Conservation (phyloP, 2,113 vertebrate genomes). For the Nibea albiflora region DNA sequence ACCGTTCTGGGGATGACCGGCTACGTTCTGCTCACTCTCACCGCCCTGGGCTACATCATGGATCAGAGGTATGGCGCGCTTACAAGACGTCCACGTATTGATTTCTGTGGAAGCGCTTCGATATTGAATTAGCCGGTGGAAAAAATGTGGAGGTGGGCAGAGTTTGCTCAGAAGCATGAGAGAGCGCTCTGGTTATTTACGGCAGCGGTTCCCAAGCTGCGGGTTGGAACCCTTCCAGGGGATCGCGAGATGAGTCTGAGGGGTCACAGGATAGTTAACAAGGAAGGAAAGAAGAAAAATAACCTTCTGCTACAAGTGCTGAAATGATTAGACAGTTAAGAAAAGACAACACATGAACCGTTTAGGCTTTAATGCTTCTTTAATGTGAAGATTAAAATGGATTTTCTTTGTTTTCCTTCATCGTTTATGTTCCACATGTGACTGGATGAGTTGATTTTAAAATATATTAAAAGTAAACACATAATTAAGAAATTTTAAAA, state of each 20-base stretch:
- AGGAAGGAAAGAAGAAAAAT: not conserved
- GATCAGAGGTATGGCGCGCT: constrained; percentile 85
- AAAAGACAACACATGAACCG: not conserved
- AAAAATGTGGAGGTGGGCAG: not conserved
- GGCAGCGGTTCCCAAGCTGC: not conserved
- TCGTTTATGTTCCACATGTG: not conserved
- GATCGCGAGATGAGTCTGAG: not conserved
- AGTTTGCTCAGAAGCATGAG: not conserved
- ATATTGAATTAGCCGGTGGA: not conserved
- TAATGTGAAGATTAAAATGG: not conserved
- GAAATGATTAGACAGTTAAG: too few species aligned
- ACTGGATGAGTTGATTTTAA: not conserved
- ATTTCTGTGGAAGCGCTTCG: not conserved
- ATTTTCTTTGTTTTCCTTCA: not conserved
- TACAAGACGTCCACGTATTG: not conserved
- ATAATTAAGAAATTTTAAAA: not conserved
- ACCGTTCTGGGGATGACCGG: constrained; percentile 84
- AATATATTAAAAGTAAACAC: not conserved
- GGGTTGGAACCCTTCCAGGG: not conserved
- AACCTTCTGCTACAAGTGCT: not conserved
- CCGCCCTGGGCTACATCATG: constrained; percentile 88
- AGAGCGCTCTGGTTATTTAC: not conserved
- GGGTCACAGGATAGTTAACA: not conserved
- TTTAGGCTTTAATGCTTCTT: not conserved
- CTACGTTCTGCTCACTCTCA: constrained; percentile 91